Evolutionary conservation across 2,113 vertebrate species (phyloP).

Genomic region (Etheostoma spectabile): DNA sequence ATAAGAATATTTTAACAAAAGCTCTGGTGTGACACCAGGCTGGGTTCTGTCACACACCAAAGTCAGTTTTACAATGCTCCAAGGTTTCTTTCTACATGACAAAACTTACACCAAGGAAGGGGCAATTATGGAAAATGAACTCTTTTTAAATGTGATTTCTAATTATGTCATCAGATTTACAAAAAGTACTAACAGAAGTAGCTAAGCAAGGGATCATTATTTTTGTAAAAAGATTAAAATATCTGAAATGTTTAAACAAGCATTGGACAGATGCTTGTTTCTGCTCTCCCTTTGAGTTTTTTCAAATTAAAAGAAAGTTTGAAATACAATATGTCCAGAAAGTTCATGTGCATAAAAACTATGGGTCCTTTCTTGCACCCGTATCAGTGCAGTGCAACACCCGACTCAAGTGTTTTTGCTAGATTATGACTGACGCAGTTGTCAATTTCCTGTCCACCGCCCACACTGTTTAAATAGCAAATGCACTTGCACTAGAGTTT

Average conservation of each 20-base stretch:
- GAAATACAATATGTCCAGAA: not conserved
- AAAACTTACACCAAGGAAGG: not conserved
- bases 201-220: not conserved
- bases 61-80: constrained; percentile 9
- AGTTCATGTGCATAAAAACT: not conserved
- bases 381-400: too few relatives aligned
- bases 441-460: too few relatives aligned
- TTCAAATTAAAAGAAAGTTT: not conserved
- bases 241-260: not conserved
- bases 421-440: too few relatives aligned
- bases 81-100: constrained; percentile 4
- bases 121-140: not conserved
- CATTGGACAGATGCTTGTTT: not conserved
- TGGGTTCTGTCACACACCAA: not conserved
- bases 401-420: too few relatives aligned
- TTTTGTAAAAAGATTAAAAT: too few relatives aligned
- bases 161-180: too few relatives aligned
- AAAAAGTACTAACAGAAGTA: not conserved
- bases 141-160: not conserved
- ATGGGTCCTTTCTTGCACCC: too few relatives aligned
- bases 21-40: constrained; percentile 9
- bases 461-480: too few relatives aligned
- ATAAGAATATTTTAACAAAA: constrained; percentile 32
- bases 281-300: not conserved
- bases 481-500: too few relatives aligned